Conservation (phyloP, 2,888 invertebrate genomes). For the Nephrotoma guestfalica region DNA sequence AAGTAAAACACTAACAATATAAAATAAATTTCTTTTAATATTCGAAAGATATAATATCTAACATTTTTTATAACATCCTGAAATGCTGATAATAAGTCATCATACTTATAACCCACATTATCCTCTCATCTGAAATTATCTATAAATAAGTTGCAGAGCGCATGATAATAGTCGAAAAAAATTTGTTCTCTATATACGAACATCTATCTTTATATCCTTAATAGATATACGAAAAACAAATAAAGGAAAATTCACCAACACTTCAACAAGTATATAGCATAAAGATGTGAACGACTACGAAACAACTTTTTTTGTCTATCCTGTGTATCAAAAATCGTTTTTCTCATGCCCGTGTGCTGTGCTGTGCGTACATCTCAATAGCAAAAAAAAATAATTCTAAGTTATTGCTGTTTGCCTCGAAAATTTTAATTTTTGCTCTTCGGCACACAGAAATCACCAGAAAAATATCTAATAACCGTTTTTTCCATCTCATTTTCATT, state of each 20-base stretch:
- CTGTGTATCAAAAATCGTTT: background rate
- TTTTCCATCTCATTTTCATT: background rate
- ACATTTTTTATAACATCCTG: background rate
- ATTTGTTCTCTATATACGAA: background rate
- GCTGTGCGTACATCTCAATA: background rate
- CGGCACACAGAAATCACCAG: background rate
- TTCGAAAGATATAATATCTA: background rate
- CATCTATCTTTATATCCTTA: background rate
- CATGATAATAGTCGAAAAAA: constrained; percentile 2
- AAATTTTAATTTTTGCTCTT: background rate
- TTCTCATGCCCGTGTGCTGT: background rate
- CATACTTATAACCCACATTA: background rate
- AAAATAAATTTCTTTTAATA: background rate
- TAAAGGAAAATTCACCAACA: background rate
- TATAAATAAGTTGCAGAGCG: constrained; percentile 1
- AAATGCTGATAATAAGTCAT: background rate
- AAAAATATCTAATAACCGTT: background rate
- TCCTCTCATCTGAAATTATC: constrained; percentile 2
- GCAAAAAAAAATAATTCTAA: background rate
- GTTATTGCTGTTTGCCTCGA: background rate
- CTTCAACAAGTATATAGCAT: background rate
- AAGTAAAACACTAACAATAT: background rate
- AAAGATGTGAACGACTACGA: background rate
- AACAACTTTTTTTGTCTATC: background rate
- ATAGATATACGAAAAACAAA: background rate